A percentile compares a stretch with the other conserved stretches of the same genome.
Conservation (phyloP, 2,888 invertebrate genomes). For the Ptycholaimellus sp. region DNA sequence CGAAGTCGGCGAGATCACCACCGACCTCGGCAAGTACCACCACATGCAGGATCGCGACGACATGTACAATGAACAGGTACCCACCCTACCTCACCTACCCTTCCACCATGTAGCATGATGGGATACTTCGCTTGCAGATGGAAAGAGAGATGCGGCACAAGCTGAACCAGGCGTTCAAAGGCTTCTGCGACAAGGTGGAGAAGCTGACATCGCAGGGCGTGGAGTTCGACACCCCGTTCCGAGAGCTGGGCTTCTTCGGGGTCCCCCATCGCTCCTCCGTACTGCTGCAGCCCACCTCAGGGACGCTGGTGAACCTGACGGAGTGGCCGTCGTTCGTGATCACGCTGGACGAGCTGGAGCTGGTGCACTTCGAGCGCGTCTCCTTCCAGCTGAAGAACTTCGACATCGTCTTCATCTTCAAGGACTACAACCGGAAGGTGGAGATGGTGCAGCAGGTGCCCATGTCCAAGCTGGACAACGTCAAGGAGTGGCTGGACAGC, state of each 20-base stretch:
- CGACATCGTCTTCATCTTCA: conserved; percentile 98
- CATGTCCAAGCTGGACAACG: conserved; percentile 93
- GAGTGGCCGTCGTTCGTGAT: conserved; percentile 44
- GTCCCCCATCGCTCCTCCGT: conserved; percentile 53
- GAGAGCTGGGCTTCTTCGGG: conserved; percentile 88
- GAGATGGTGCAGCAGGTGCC: conserved; percentile 97
- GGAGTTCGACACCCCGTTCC: conserved; percentile 94
- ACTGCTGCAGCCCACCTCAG: conserved; percentile 71
- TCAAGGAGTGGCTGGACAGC: conserved; percentile 77
- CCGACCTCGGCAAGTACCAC: conserved; percentile 94
- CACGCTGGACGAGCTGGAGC: conserved; percentile 58
- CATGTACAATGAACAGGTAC: conserved; percentile 71
- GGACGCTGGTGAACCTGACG: conserved; percentile 82
- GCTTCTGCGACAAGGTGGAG: conserved; percentile 89
- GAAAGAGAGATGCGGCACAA: conserved; percentile 86
- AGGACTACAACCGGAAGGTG: conserved; percentile 77
- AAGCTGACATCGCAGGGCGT: conserved; percentile 81
- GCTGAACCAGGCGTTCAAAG: conserved; percentile 85
- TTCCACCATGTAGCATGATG: too few relatives aligned
- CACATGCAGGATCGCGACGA: conserved; percentile 99
- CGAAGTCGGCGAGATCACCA: conserved; percentile 97
- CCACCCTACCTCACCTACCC: background rate
- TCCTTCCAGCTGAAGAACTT: conserved; percentile 96
- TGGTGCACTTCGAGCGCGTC: conserved; percentile 95
- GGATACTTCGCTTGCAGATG: conserved; percentile 33